Base-by-base conservation (phyloP, 2,888 invertebrate genomes). In the Andrena trimmerana region DNA sequence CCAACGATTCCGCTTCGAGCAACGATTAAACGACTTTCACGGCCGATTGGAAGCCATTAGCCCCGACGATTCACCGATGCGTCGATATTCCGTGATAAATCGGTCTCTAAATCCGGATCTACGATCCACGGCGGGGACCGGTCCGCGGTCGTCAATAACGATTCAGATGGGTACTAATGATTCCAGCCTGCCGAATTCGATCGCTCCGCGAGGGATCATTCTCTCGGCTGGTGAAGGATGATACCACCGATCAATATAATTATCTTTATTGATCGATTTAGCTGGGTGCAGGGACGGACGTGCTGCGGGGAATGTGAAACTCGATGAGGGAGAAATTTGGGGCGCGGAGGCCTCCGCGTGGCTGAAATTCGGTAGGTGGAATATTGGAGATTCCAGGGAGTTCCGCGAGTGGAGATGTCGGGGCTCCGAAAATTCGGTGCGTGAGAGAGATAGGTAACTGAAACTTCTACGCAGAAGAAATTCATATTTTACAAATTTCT, bases 31-130 rank as follows among this genome's bases (percentile, higher is more conserved):
- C 60, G 59, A 29, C 68, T 85, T 65, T 81, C 69, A 48, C 71
- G 67, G 33, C 27, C 27, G 52, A 71, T 74, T 42, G 65, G 60
- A 27, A 74, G 65, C 74, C 54, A 68, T 81, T 77, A 79, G 42
- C 57, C 42, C 33, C 57, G 63, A n/a, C 48, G 50, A 85, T 73
- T 78, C 48, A 36, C 42, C 13, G 68, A 75, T 69, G 67, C 72
- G 24, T 66, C 60, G 65, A 80, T 42, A 76, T 74, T 50, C 29
- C 63, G 65, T 88, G 88, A 90, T 89, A 72, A 83, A 90, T 90
- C 78, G 85, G 74, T 83, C 65, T 10, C 27, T 24, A 31, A 78
- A 85, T 84, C 78, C 70, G 72, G 57, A 72, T 78, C 33, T 59
- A 54, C 59, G 57, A 68, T 76, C 73, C 78, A 16, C 57, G 42